These are phyloP conservation scores for Harlomillsia oculata DNA, from an alignment of 1,140 invertebrate genomes.

Conservation along the genomic window DNA sequence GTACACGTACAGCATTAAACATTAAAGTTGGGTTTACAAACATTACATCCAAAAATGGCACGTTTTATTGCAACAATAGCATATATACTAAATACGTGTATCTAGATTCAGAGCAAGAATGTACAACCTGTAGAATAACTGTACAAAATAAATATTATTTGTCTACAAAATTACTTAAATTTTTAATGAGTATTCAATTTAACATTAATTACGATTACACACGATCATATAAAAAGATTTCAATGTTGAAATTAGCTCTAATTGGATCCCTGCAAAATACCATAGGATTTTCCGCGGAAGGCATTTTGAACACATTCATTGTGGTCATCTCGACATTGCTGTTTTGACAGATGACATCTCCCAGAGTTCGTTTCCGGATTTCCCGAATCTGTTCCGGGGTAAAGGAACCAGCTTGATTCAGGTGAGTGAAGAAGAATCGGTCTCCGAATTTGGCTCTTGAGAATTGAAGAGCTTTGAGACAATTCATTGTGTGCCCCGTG, in stretches of 20 bases:
- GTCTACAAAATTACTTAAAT: too few relatives aligned
- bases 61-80: too few relatives aligned
- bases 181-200: too few relatives aligned
- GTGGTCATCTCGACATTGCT: conserved; percentile 39
- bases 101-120: too few relatives aligned
- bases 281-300: conserved; percentile 16
- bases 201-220: too few relatives aligned
- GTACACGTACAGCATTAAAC: too few relatives aligned
- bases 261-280: conserved; percentile 24
- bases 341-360: conserved; percentile 53
- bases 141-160: too few relatives aligned
- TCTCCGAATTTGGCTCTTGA: conserved; percentile 41
- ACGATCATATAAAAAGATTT: conserved; percentile 22
- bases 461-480: conserved; percentile 43
- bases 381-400: conserved; percentile 48
- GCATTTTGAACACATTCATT: conserved; percentile 43
- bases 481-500: conserved; percentile 47
- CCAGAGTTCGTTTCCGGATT: conserved; percentile 48
- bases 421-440: conserved; percentile 50
- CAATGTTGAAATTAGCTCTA: conserved; percentile 24
- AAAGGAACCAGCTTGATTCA: conserved; percentile 45
- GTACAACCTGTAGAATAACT: too few relatives aligned
- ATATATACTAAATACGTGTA: too few relatives aligned
- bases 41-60: too few relatives aligned
- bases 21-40: too few relatives aligned